These are phyloP conservation scores for Lindbergichthys nudifrons DNA, from an alignment of 2,797 vertebrate genomes.

Conservation along the genomic window DNA sequence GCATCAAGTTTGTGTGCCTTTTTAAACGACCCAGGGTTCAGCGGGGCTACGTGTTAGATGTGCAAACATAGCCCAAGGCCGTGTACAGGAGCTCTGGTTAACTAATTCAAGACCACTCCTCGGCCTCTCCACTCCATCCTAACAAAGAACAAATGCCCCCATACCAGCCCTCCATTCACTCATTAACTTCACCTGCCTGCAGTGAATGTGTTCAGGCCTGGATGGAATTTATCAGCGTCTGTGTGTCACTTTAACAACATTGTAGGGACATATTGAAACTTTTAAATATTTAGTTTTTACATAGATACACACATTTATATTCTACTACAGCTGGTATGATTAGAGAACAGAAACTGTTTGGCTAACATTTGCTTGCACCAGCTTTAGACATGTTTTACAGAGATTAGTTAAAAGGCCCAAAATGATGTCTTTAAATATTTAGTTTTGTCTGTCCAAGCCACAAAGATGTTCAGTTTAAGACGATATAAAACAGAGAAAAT, in stretches of 20 bases:
- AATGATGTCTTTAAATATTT: no score
- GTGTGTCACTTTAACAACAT: not conserved
- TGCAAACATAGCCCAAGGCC: constrained; percentile 78
- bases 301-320: not conserved
- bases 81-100: constrained; percentile 24
- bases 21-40: constrained; percentile 35
- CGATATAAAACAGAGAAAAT: no score
- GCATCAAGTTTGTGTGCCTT: not conserved
- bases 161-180: constrained; percentile 43
- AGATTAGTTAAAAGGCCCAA: no score
- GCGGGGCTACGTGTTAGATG: constrained; percentile 41
- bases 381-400: no score
- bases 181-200: constrained; percentile 54
- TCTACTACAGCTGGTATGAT: not conserved
- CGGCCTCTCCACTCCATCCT: constrained; percentile 1
- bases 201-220: not conserved
- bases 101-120: constrained; percentile 37
- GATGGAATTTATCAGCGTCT: constrained; percentile 14
- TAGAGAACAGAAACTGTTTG: no score
- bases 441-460: no score
- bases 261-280: not conserved
- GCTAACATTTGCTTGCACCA: no score
- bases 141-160: constrained; percentile 29
- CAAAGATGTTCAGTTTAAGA: no score
- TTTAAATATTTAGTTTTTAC: not conserved